Base-by-base conservation (phyloP, 2,797 vertebrate species). In the Phoeniculus purpureus region DNA sequence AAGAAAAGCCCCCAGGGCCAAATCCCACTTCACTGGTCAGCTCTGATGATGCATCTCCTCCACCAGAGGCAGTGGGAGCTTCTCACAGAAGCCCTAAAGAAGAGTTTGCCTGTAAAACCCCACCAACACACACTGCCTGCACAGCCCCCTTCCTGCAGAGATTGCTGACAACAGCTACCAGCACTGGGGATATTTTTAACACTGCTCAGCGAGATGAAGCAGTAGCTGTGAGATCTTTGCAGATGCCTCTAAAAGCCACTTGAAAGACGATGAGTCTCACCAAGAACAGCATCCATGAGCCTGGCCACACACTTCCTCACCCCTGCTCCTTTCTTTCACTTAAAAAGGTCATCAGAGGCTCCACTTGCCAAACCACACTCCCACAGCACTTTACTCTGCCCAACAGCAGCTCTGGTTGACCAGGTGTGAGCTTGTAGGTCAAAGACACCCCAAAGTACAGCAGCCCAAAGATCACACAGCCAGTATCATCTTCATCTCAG, bases 401-500 rank as follows among this genome's bases (percentile, higher is more conserved):
- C 47, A 40, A 58, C 34, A 17, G 19, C 75, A 26, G 45, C 66
- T 66, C 66, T 11, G 59, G 34, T 26, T 13, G 3, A 43, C 51
- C 47, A 18, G 14, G 13, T 2, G 2, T 5, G 34, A 23, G 50
- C 66, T 25, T 47, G 50, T 4, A 73, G 31, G 68, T 45, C 60
- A 60, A 82, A 40, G 55, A 29, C 27, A 55, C 22, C 47, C 48
- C 59, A 52, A 70, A 90, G 50, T 15, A 50, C 27, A 68, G 19
- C 26, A 13, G 54, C 25, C 61, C 17, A 8, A 45, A 65, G 72
- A 80, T 19, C 32, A 14, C 47, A 59, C 19, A 43, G 51, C 79
- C 1, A 0, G 13, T 59, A 72, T 25, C 37, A 43, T 34, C 76
- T 27, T 61, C 2, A 0, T 21, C 51, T 14, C 1, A 6, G 34